Percentiles rank a stretch among this genome's conserved stretches.
These are phyloP conservation scores for Pimephales promelas DNA, from an alignment of 2,113 vertebrate genomes.

Conservation along the genomic window DNA sequence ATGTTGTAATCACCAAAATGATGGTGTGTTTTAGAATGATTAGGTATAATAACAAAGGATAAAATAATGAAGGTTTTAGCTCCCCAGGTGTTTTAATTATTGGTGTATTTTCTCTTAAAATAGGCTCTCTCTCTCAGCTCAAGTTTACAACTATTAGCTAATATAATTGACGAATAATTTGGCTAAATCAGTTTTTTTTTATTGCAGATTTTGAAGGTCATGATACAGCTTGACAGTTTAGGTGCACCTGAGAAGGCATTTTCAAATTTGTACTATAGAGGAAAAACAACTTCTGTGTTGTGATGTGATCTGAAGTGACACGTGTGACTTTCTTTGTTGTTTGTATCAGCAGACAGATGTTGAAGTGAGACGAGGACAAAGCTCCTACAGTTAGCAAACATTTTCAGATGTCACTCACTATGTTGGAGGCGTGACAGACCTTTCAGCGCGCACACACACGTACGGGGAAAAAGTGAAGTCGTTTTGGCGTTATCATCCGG, in stretches of 20 bases:
- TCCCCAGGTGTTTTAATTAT: not conserved
- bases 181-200: not conserved
- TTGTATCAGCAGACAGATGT: slow-evolving; percentile 55
- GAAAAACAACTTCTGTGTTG: slow-evolving; percentile 20
- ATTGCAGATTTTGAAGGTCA: not conserved
- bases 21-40: slow-evolving; percentile 35
- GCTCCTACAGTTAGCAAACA: slow-evolving; percentile 53
- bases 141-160: slow-evolving; percentile 8
- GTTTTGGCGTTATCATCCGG: slow-evolving; percentile 16
- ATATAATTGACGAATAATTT: not conserved
- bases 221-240: not conserved
- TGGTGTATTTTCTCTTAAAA: slow-evolving; percentile 9
- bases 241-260: not conserved
- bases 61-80: slow-evolving; percentile 32
- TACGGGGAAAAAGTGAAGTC: slow-evolving; percentile 10
- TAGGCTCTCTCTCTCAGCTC: not conserved
- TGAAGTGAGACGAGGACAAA: slow-evolving; percentile 50
- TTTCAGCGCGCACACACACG: not conserved
- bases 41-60: slow-evolving; percentile 36
- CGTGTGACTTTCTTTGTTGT: slow-evolving; percentile 49
- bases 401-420: slow-evolving; percentile 50
- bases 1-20: slow-evolving; percentile 29
- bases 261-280: not conserved
- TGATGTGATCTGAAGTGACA: slow-evolving; percentile 50
- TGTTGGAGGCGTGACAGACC: slow-evolving; percentile 31